Conservation (phyloP, 2,888 invertebrate genomes). For the Mechanitis mazaeus region DNA sequence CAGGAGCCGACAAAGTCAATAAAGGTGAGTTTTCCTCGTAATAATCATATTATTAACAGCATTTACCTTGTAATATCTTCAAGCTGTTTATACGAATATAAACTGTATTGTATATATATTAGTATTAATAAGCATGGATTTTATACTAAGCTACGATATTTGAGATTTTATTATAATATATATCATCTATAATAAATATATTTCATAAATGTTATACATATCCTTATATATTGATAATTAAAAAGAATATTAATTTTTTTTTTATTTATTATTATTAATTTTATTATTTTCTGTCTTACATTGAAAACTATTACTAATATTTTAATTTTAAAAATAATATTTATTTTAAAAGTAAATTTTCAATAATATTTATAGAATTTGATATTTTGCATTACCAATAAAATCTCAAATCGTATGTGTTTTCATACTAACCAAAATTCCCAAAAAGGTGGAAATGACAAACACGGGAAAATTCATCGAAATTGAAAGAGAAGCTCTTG, state of each 20-base stretch:
- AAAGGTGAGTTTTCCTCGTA: conserved; percentile 53
- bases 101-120: conserved; percentile 1
- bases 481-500: conserved; percentile 57
- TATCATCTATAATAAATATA: background rate
- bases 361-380: too few species aligned
- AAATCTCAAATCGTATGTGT: conserved; percentile 43
- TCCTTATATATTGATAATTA: background rate
- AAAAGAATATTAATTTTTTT: background rate
- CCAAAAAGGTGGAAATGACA: conserved; percentile 71
- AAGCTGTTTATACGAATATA: background rate
- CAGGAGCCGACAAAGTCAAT: conserved; percentile 72
- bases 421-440: conserved; percentile 58
- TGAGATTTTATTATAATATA: background rate
- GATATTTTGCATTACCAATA: background rate
- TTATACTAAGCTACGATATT: conserved; percentile 4
- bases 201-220: background rate
- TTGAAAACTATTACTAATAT: too few species aligned
- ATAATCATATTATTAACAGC: conserved; percentile 1
- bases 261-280: too few species aligned
- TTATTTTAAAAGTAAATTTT: too few species aligned
- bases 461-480: conserved; percentile 74
- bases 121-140: background rate
- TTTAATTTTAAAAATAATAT: too few species aligned
- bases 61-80: too few species aligned
- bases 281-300: too few species aligned